phyloP scores from a whole-genome alignment of 2,888 invertebrate genomes.

The Venusia cambrica region DNA sequence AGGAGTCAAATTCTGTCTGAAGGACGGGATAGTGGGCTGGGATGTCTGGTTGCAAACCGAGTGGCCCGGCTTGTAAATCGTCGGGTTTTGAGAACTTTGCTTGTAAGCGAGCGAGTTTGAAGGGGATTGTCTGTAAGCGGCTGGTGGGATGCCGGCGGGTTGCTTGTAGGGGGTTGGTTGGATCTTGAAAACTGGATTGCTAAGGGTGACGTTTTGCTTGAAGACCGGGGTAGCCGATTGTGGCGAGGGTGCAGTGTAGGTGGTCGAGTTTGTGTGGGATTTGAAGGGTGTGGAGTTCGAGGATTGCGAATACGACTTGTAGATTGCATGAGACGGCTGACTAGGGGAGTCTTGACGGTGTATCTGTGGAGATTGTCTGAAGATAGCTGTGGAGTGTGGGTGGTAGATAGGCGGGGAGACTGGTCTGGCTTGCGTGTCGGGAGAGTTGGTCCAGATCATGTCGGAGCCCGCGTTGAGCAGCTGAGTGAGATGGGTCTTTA shows the following conservation, averaged over 20 bases:
- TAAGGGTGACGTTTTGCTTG: no score
- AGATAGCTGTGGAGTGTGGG: conserved; percentile 13
- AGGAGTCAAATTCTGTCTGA: background rate
- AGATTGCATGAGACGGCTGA: conserved; percentile 5
- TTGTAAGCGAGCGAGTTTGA: conserved; percentile 6
- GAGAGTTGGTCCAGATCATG: conserved; percentile 47
- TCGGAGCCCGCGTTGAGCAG: conserved; percentile 34
- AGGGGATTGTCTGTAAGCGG: conserved; percentile 6
- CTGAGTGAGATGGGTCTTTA: conserved; percentile 66
- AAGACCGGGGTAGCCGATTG: no score
- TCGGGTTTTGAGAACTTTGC: conserved; percentile 5
- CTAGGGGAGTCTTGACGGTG: no score
- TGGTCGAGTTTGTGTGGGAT: no score
- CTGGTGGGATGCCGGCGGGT: no score
- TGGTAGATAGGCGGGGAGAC: conserved; percentile 33
- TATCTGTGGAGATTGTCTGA: conserved; percentile 11
- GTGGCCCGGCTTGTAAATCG: conserved; percentile 1
- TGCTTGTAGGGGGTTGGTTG: no score
- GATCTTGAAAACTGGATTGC: no score
- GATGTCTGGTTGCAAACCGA: conserved; percentile 3
- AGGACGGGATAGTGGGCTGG: background rate
- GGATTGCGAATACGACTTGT: no score
- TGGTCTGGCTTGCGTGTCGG: conserved; percentile 43
- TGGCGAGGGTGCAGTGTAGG: no score
- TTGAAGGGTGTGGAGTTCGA: no score